These are phyloP conservation scores for Leucoraja ocellata DNA, from an alignment of 2,797 vertebrate genomes.

Conservation along the genomic window DNA sequence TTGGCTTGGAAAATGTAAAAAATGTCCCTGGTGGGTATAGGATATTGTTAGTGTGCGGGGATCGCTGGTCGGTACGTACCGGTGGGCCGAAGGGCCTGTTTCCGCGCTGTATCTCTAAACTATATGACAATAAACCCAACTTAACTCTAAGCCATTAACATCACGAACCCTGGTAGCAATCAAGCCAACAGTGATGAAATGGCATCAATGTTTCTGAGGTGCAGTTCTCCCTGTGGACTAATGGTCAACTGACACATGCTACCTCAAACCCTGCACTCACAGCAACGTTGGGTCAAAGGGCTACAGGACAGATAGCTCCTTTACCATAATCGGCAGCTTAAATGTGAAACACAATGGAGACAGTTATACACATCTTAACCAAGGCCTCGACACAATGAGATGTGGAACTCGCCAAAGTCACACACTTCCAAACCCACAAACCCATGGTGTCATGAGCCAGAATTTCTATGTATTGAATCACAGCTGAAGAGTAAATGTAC, in stretches of 20 bases:
- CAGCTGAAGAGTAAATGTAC: neutral
- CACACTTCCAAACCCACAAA: neutral
- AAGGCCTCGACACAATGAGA: neutral
- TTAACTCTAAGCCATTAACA: neutral
- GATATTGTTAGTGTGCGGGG: no score
- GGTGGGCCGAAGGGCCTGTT: no score
- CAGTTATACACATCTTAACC: neutral
- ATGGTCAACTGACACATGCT: neutral
- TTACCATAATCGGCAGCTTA: neutral
- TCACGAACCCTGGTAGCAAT: neutral
- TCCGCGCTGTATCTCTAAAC: no score
- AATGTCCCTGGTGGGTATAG: no score
- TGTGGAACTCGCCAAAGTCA: neutral
- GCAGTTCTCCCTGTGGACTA: neutral
- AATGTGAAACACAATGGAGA: neutral
- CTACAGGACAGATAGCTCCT: neutral
- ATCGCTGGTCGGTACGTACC: no score
- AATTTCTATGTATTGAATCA: neutral
- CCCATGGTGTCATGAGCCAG: neutral
- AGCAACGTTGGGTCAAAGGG: neutral
- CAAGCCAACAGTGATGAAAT: neutral
- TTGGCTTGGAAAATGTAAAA: no score
- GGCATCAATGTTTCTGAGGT: neutral
- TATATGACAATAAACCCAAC: no score
- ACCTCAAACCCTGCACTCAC: neutral